Percentiles rank a stretch among this genome's conserved stretches.
These are phyloP conservation scores for Beaufortia kweichowensis DNA, from an alignment of 2,113 vertebrate species.

Conservation along the genomic window DNA sequence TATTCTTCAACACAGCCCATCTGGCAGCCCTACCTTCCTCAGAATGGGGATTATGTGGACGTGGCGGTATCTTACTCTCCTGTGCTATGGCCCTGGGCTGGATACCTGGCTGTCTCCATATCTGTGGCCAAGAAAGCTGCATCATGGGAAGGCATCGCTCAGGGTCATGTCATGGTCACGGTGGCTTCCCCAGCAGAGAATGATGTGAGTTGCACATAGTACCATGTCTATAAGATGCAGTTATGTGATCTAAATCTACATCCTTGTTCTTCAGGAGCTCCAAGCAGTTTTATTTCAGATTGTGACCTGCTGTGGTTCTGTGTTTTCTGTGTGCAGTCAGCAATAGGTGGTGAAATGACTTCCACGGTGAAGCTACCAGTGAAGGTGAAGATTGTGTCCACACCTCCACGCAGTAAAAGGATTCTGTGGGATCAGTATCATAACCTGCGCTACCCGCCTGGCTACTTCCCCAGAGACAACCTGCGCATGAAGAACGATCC, in stretches of 20 bases:
- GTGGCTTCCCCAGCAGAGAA: slow-evolving; percentile 90
- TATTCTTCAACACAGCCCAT: slow-evolving; percentile 80
- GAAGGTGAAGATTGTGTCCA: slow-evolving; percentile 96
- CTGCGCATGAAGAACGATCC: slow-evolving; percentile 98
- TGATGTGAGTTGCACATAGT: slow-evolving; percentile 73
- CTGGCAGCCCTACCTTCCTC: slow-evolving; percentile 97
- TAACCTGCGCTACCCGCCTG: slow-evolving; percentile 95
- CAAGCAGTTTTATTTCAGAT: not conserved
- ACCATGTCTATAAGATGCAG: not conserved
- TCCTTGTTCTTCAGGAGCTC: too few species aligned
- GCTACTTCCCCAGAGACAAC: slow-evolving; percentile 97
- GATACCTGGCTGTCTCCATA: slow-evolving; percentile 96
- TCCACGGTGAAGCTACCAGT: slow-evolving; percentile 94
- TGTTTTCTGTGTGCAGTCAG: slow-evolving; percentile 73
- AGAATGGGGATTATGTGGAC: slow-evolving; percentile 95
- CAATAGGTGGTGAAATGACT: slow-evolving; percentile 84
- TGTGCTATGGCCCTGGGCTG: slow-evolving; percentile 95
- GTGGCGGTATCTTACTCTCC: slow-evolving; percentile 94
- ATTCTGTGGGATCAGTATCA: slow-evolving; percentile 99
- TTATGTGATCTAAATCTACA: not conserved
- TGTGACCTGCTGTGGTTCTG: not conserved
- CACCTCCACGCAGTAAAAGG: slow-evolving; percentile 92
- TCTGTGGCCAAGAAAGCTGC: slow-evolving; percentile 96
- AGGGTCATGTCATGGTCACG: slow-evolving; percentile 95
- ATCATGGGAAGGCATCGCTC: slow-evolving; percentile 94